Evolutionary conservation across 2,888 invertebrate genomes (phyloP).

Genomic region (Cyclophora punctaria): DNA sequence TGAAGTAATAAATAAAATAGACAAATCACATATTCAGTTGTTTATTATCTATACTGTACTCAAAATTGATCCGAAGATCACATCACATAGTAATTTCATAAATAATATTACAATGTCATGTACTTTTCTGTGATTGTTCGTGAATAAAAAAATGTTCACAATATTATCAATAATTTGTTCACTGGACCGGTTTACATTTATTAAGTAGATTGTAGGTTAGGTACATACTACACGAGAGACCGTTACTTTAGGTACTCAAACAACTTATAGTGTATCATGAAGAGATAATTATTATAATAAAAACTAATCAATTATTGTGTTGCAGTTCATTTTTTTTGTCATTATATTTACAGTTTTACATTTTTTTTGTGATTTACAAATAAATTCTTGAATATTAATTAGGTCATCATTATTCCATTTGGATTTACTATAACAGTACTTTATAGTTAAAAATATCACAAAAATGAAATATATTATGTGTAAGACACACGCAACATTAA

Average conservation of each 20-base stretch:
- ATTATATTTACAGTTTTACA: conserved; percentile 76
- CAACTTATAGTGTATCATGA: conserved; percentile 70
- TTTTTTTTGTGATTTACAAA: conserved; percentile 76
- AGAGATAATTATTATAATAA: conserved; percentile 54
- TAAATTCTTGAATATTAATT: conserved; percentile 76
- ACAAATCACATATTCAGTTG: conserved; percentile 79
- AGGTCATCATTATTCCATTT: conserved; percentile 74
- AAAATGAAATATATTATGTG: conserved; percentile 77
- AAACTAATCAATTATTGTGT: conserved; percentile 64
- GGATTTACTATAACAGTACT: conserved; percentile 76
- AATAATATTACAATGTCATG: conserved; percentile 77
- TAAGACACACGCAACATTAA: conserved; percentile 76
- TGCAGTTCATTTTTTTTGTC: conserved; percentile 72
- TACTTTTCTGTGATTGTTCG: conserved; percentile 72
- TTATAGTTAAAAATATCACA: conserved; percentile 77
- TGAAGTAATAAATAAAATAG: conserved; percentile 40
- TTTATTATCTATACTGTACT: conserved; percentile 85
- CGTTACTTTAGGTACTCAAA: conserved; percentile 63
- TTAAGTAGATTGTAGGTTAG: conserved; percentile 62
- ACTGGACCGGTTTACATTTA: conserved; percentile 71
- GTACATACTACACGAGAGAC: conserved; percentile 66
- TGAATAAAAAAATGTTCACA: conserved; percentile 75
- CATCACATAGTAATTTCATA: conserved; percentile 82
- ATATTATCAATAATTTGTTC: conserved; percentile 74
- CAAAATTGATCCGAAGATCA: conserved; percentile 83